phyloP scores from a whole-genome alignment of 2,113 vertebrate genomes.

The Cyanoderma ruficeps region DNA sequence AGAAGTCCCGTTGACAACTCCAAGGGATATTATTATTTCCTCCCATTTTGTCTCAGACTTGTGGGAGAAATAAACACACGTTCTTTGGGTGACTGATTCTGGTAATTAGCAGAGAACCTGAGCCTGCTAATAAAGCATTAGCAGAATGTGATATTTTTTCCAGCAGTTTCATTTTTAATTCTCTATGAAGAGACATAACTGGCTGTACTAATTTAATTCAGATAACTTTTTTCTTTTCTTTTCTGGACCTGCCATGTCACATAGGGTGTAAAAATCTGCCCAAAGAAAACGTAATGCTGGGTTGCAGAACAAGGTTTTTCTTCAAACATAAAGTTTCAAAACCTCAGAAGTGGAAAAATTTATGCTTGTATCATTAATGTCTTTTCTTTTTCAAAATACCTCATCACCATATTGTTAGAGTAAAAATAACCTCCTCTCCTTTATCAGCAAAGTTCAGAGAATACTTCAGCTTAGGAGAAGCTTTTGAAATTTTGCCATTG shows the following conservation, averaged over 20 bases:
- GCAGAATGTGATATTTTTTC: background rate
- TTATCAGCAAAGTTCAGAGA: background rate
- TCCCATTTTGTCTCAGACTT: background rate
- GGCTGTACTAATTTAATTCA: background rate
- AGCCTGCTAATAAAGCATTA: slow-evolving; percentile 18
- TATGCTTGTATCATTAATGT: background rate
- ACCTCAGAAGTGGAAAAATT: background rate
- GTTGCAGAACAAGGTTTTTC: background rate
- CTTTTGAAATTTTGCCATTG: background rate
- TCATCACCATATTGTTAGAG: background rate
- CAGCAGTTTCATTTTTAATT: slow-evolving; percentile 9
- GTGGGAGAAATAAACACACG: slow-evolving; percentile 14
- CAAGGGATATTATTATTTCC: slow-evolving; percentile 19
- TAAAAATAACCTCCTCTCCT: background rate
- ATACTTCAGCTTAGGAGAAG: background rate
- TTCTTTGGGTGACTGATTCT: slow-evolving; percentile 27
- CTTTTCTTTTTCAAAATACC: background rate
- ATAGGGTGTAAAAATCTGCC: background rate
- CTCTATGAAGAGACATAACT: background rate
- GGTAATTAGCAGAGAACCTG: slow-evolving; percentile 16
- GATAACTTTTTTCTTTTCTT: background rate
- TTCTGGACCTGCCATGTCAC: background rate
- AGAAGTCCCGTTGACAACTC: background rate
- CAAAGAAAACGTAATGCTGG: background rate
- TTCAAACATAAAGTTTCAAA: background rate